A percentile compares a stretch with the other conserved stretches of the same genome.
These are phyloP conservation scores for Lysandra bellargus DNA, from an alignment of 2,888 invertebrate species.

Conservation along the genomic window DNA sequence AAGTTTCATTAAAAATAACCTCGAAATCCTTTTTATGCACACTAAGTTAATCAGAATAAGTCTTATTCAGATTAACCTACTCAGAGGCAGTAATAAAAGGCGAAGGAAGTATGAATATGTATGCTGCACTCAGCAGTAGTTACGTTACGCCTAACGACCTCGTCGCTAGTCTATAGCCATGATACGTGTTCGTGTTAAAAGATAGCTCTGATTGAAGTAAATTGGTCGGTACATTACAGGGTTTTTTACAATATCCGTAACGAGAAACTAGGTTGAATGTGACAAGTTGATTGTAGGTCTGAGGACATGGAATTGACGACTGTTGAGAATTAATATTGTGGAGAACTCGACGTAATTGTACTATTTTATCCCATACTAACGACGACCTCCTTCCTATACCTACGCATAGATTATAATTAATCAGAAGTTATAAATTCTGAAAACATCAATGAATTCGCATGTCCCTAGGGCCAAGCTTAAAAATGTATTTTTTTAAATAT, in stretches of 20 bases:
- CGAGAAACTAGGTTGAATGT: constrained; percentile 12
- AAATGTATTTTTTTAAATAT: no score
- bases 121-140: not conserved
- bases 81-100: constrained; percentile 22
- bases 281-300: constrained; percentile 15
- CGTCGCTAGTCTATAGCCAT: not conserved
- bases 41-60: no score
- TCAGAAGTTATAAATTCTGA: no score
- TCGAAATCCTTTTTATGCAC: constrained; percentile 3
- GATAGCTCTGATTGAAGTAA: constrained; percentile 14
- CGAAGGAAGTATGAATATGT: constrained; percentile 21
- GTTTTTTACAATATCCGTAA: constrained; percentile 19
- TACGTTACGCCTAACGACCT: constrained; percentile 11
- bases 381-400: no score
- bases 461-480: no score
- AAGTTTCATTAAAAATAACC: not conserved
- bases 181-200: not conserved
- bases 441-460: no score
- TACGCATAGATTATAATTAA: not conserved
- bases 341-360: not conserved
- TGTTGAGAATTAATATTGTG: not conserved
- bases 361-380: not conserved
- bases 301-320: not conserved
- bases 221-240: not conserved
- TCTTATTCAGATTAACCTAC: constrained; percentile 3